A percentile compares a stretch with the other conserved stretches of the same genome.
phyloP scores from a whole-genome alignment of 2,797 vertebrate species.

The Synaphobranchus kaupii region DNA sequence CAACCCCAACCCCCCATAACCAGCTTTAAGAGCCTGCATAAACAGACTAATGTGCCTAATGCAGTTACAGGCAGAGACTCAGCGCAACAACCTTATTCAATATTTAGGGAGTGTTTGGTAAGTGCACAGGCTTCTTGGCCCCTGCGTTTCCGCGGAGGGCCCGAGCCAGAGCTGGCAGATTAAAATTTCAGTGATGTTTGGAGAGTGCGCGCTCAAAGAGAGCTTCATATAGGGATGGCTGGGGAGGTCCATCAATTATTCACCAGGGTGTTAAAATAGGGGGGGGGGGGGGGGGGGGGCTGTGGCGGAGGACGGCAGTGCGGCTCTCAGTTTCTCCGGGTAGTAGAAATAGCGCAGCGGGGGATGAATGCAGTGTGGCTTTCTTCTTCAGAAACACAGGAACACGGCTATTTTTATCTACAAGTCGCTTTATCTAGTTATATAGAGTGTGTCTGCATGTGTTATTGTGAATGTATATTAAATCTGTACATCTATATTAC shows the following conservation, averaged over 20 bases:
- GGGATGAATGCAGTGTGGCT: not conserved
- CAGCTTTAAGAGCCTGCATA: conserved; percentile 46
- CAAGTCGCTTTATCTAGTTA: not conserved
- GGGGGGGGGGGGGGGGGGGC: conserved; percentile 14
- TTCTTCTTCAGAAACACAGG: not conserved
- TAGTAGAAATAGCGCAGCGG: not conserved
- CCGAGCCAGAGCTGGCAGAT: conserved; percentile 28
- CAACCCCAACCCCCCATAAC: conserved; percentile 42
- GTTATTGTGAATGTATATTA: not conserved
- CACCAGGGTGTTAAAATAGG: conserved; percentile 37
- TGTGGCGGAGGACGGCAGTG: not conserved
- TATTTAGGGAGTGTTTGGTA: conserved; percentile 53
- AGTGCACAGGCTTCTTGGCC: conserved; percentile 41
- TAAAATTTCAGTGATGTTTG: conserved; percentile 52
- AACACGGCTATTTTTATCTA: not conserved
- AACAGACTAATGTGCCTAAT: conserved; percentile 53
- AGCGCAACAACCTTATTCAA: conserved; percentile 40
- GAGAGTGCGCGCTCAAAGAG: conserved; percentile 41
- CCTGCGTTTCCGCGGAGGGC: not conserved
- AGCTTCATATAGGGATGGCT: conserved; percentile 31
- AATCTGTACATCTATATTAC: not conserved
- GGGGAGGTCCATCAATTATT: conserved; percentile 51
- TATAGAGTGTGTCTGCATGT: not conserved
- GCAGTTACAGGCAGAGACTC: conserved; percentile 34
- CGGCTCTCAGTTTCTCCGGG: conserved; percentile 5